Evolutionary conservation across 2,113 vertebrate species (phyloP).

Genomic region (Myotis brandtii): DNA sequence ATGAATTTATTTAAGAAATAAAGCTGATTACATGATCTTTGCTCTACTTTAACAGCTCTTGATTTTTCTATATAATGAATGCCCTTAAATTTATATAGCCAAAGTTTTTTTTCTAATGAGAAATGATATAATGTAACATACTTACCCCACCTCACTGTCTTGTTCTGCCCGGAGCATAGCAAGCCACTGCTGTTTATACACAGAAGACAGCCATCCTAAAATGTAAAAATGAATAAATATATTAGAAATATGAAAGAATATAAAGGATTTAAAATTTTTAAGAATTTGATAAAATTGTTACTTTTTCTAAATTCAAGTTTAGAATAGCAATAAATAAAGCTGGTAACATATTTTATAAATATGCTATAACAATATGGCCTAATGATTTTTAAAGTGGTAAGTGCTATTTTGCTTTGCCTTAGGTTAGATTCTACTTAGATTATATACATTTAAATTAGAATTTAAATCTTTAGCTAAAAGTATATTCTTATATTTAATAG

Average conservation of each 20-base stretch:
- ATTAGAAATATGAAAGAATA: not conserved
- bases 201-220: conserved; percentile 94
- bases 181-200: conserved; percentile 99
- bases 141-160: conserved; percentile 96
- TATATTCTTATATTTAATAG: conserved; percentile 15
- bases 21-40: conserved; percentile 11
- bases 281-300: conserved; percentile 25
- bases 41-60: conserved; percentile 17
- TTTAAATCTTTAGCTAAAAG: not conserved
- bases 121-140: conserved; percentile 51
- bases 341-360: conserved; percentile 24
- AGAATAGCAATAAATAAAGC: conserved; percentile 19
- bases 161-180: conserved; percentile 98
- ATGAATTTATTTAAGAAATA: not conserved
- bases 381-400: not conserved
- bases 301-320: conserved; percentile 46
- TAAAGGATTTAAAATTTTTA: conserved; percentile 32
- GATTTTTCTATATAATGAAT: conserved; percentile 39
- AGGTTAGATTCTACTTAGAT: conserved; percentile 4
- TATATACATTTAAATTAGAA: conserved; percentile 18
- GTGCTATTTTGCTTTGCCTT: not conserved
- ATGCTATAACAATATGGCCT: not conserved
- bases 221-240: conserved; percentile 60
- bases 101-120: not conserved
- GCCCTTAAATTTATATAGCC: not conserved